A percentile compares a stretch with the other conserved stretches of the same genome.
Conservation (phyloP, 2,797 vertebrate species). For the Molossus alvarezi region DNA sequence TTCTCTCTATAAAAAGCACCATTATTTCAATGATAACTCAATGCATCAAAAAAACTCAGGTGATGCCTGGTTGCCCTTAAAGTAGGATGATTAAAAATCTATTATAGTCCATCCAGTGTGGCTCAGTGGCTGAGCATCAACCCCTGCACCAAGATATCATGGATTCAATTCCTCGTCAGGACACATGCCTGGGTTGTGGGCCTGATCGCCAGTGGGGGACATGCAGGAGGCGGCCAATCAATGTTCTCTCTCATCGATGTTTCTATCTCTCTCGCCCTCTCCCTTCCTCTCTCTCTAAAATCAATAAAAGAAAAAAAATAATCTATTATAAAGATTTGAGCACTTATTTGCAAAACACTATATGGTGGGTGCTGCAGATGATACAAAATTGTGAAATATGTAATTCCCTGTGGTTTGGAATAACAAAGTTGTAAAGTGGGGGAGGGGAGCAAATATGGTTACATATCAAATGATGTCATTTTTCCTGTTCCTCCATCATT, state of each 20-base stretch:
- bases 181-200: too few relatives aligned
- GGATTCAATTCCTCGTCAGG: too few relatives aligned
- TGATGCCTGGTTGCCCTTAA: neutral
- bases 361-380: neutral
- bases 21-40: constrained; percentile 12
- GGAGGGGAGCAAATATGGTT: neutral
- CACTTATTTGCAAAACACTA: neutral
- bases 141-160: too few relatives aligned
- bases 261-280: too few relatives aligned
- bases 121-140: too few relatives aligned
- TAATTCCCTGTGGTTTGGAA: neutral
- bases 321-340: neutral
- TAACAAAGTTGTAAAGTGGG: neutral
- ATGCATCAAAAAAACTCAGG: neutral
- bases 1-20: neutral
- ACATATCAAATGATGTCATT: neutral
- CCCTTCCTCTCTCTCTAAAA: too few relatives aligned
- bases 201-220: too few relatives aligned
- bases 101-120: neutral
- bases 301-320: too few relatives aligned
- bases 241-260: too few relatives aligned
- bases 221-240: too few relatives aligned
- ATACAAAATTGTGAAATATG: neutral
- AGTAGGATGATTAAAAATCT: neutral
- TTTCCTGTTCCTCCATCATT: neutral